Evolutionary conservation across 1,140 invertebrate genomes (phyloP), one percentile per base, ranked within the genome.

Genomic region (Heliconius nattereri): DNA sequence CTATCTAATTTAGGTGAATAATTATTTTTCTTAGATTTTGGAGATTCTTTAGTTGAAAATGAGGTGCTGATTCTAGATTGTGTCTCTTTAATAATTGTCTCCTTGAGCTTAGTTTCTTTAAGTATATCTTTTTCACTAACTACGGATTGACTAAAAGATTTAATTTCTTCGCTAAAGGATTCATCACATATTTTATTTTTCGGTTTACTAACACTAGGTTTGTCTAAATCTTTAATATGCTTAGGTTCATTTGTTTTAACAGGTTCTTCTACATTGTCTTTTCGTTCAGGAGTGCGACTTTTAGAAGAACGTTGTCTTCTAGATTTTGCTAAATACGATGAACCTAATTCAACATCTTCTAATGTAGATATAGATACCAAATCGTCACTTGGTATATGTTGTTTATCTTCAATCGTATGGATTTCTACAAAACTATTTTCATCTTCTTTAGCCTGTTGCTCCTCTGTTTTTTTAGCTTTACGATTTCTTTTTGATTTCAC

Each of bases 371-470:
- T 92, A 6, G 92, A 91, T 13, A 94, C 93, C 73, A 94, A 78
- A 40, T 94, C 90, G 8, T 88, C 90, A 74, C 87, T 89, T 32
- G 85, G 81, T 29, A 80, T 80, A 32, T 91, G 86, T 37, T 88
- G 88, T 52, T 90, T 92, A 40, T 93, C 90, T 79, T 93, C 91
- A 26, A 94, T 94, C 0, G 90, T 86, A 79, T 94, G 92, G 79
- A 94, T 94, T 84, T 94, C 93, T 52, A 94, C 87, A 83, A 94
- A 94, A 81, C 91, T 93, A 71, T 94, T 90, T 54, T 94, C 93
- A 20, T 93, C 92, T 11, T 83, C 84, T 84, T 91, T 92, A 23
- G 83, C 29, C 37, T 85, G 79, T 71, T 78, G 78, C n/a, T 92
- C 91, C 11, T 94, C 93, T 54, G 80, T 73, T 80, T 89, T 91